phyloP scores from a whole-genome alignment of 2,888 invertebrate species.

The Megastigmus dorsalis region DNA sequence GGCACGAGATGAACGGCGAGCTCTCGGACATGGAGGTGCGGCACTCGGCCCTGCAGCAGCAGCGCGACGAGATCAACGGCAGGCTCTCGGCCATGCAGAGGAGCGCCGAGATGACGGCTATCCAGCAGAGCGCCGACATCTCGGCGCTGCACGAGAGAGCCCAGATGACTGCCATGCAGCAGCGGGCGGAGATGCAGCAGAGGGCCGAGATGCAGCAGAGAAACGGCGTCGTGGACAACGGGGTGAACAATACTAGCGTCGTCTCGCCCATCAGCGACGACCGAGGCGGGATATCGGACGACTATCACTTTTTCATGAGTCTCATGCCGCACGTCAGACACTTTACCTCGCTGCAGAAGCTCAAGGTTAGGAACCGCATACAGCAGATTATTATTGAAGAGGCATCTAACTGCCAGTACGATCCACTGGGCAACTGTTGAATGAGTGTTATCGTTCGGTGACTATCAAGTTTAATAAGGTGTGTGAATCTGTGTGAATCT shows the following conservation, averaged over 20 bases:
- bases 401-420: constrained; percentile 43
- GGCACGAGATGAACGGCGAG: constrained; percentile 24
- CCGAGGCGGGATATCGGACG: constrained; percentile 51
- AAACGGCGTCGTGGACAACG: constrained; percentile 50
- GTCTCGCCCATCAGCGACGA: constrained; percentile 37
- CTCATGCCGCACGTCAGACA: constrained; percentile 50
- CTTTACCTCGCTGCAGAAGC: constrained; percentile 50
- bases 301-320: constrained; percentile 56
- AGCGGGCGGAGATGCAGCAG: constrained; percentile 44
- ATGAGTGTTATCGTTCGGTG: too few species aligned
- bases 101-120: constrained; percentile 23
- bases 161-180: constrained; percentile 31
- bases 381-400: constrained; percentile 55
- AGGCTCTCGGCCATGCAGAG: constrained; percentile 38
- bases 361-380: constrained; percentile 52
- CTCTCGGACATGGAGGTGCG: constrained; percentile 29
- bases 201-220: constrained; percentile 47
- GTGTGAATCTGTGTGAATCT: neutral
- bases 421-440: constrained; percentile 52
- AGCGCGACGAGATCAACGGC: constrained; percentile 35
- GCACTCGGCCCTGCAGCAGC: constrained; percentile 34
- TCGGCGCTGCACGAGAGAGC: constrained; percentile 45
- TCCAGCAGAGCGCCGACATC: constrained; percentile 29
- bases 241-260: constrained; percentile 43
- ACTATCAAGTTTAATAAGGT: too few species aligned